phyloP scores from a whole-genome alignment of 1,140 invertebrate species.

The Proctacanthus coquilletti region DNA sequence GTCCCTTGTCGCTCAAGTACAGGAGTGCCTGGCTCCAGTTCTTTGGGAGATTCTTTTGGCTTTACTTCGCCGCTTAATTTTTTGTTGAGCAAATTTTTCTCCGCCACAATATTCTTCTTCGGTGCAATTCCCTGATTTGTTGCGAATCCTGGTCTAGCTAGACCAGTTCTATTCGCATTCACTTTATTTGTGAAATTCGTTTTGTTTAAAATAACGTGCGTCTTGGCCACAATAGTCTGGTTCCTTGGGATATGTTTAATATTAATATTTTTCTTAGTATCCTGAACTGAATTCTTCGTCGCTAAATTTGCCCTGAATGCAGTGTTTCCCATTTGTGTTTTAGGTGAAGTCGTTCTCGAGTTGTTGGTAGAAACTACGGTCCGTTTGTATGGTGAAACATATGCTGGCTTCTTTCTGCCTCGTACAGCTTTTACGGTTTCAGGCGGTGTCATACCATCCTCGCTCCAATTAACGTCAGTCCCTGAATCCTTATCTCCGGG shows the following conservation, averaged over 20 bases:
- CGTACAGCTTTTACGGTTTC: constrained; percentile 48
- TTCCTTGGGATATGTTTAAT: constrained; percentile 13
- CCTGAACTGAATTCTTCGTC: background rate
- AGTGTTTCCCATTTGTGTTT: constrained; percentile 11
- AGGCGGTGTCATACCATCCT: constrained; percentile 14
- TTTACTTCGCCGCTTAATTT: too few species aligned
- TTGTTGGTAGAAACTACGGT: constrained; percentile 10
- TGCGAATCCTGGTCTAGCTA: constrained; percentile 10
- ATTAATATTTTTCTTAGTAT: background rate
- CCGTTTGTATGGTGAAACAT: constrained; percentile 40
- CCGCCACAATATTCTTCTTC: constrained; percentile 17
- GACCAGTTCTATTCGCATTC: constrained; percentile 5
- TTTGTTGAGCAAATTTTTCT: constrained; percentile 13
- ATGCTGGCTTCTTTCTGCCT: constrained; percentile 57
- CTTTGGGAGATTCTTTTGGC: constrained; percentile 7
- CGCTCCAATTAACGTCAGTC: constrained; percentile 30
- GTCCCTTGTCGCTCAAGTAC: constrained; percentile 65
- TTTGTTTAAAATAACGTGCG: constrained; percentile 9
- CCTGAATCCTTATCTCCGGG: constrained; percentile 26
- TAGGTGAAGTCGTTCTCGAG: constrained; percentile 17
- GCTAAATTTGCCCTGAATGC: constrained; percentile 2
- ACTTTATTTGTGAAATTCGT: constrained; percentile 7
- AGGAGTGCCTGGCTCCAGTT: constrained; percentile 24
- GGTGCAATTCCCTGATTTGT: constrained; percentile 19
- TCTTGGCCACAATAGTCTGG: constrained; percentile 6